Evolutionary conservation across 1,140 invertebrate species (phyloP).

Genomic region (Carposina sasakii): DNA sequence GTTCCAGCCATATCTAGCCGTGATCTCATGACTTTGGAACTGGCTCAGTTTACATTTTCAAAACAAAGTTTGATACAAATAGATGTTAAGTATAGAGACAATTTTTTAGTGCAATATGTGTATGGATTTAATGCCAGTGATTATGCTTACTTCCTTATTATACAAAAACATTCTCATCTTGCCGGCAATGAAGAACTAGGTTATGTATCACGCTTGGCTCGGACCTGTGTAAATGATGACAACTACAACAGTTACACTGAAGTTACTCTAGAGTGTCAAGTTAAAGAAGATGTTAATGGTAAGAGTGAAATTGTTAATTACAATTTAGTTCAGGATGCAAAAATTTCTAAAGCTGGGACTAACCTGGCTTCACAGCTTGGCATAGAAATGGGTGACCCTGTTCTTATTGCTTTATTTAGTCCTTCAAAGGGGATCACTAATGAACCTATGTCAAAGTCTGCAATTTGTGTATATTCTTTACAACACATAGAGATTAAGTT

Average conservation of each 20-base stretch:
- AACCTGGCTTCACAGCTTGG: constrained; percentile 86
- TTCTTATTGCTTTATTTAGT: constrained; percentile 89
- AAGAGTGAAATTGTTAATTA: constrained; percentile 77
- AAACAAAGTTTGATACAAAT: constrained; percentile 92
- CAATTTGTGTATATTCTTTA: constrained; percentile 89
- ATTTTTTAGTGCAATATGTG: constrained; percentile 94
- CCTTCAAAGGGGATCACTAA: constrained; percentile 87
- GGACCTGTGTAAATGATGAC: constrained; percentile 94
- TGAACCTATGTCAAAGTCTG: constrained; percentile 83
- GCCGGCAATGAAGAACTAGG: constrained; percentile 90
- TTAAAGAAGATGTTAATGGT: constrained; percentile 66
- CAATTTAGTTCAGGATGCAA: constrained; percentile 94
- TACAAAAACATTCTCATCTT: constrained; percentile 93
- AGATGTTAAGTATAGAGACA: constrained; percentile 95
- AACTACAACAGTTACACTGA: constrained; percentile 97
- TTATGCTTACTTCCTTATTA: constrained; percentile 95
- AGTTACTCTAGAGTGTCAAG: constrained; percentile 90
- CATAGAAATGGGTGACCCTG: constrained; percentile 82
- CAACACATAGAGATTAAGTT: constrained; percentile 93
- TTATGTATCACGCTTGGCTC: constrained; percentile 90
- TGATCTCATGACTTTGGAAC: constrained; percentile 83
- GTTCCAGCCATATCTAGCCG: constrained; percentile 94
- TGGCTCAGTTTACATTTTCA: constrained; percentile 88
- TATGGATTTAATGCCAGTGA: constrained; percentile 96
- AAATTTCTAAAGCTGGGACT: constrained; percentile 84